Conservation (phyloP, 2,888 invertebrate species). For the Drosophila kanekoi region DNA sequence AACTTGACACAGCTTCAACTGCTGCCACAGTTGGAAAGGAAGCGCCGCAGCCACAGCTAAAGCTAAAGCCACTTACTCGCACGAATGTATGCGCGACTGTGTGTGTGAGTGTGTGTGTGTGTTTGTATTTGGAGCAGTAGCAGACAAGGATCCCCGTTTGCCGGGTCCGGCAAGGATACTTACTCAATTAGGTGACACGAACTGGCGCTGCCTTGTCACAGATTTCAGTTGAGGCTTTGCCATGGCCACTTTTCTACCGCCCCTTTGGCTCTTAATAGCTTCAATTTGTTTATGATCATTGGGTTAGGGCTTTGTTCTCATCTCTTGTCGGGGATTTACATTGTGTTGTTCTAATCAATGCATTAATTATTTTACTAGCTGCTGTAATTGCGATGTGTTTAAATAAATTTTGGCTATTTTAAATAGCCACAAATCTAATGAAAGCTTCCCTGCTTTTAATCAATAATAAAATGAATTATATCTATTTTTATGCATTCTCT, state of each 20-base stretch:
- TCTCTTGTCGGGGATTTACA: constrained; percentile 10
- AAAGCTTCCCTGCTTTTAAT: too few relatives aligned
- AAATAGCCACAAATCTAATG: too few relatives aligned
- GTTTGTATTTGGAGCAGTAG: constrained; percentile 4
- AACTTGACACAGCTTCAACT: constrained; percentile 67
- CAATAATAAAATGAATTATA: too few relatives aligned
- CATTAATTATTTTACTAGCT: constrained; percentile 3
- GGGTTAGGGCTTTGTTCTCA: constrained; percentile 17
- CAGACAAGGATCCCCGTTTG: constrained; percentile 23
- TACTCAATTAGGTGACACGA: constrained; percentile 75
- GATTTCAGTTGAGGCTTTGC: constrained; percentile 52
- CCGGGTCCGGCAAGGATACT: constrained; percentile 53
- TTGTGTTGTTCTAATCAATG: constrained; percentile 18
- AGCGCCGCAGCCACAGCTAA: constrained; percentile 33
- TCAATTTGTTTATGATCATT: constrained; percentile 58
- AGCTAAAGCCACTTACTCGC: constrained; percentile 60
- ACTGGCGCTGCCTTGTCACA: constrained; percentile 55
- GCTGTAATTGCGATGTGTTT: not conserved
- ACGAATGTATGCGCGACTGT: not conserved
- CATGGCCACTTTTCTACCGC: constrained; percentile 23
- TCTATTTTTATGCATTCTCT: too few relatives aligned
- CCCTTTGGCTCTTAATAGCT: constrained; percentile 33
- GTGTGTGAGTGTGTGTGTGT: constrained; percentile 7
- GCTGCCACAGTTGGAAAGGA: constrained; percentile 37
- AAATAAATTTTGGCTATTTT: not conserved